Percentiles rank a stretch among this genome's conserved stretches.
Evolutionary conservation across 2,113 vertebrate species (phyloP).

Genomic region (Salvelinus fontinalis): DNA sequence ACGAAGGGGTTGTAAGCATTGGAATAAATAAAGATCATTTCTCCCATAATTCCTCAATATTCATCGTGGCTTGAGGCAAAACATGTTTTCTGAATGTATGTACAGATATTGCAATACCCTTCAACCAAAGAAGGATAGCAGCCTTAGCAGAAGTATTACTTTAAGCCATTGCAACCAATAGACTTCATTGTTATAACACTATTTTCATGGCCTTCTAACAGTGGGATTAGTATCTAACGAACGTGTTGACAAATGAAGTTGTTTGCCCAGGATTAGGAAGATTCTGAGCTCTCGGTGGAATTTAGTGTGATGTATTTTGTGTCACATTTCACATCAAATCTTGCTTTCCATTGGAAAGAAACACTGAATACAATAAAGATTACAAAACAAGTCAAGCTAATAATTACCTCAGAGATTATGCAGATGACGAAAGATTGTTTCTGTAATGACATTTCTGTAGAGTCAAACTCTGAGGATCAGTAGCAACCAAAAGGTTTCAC

Average conservation of each 20-base stretch:
- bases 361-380: constrained; percentile 63
- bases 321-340: constrained; percentile 59
- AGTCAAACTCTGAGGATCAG: constrained; percentile 59
- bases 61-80: background rate
- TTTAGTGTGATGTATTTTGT: constrained; percentile 72
- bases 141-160: background rate
- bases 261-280: constrained; percentile 72
- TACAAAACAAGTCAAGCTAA: constrained; percentile 70
- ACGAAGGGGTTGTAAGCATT: constrained; percentile 56
- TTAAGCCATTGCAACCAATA: background rate
- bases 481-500: constrained; percentile 42
- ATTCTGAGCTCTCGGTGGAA: constrained; percentile 71
- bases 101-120: background rate
- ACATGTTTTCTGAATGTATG: background rate
- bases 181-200: constrained; percentile 12
- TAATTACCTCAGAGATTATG: constrained; percentile 78
- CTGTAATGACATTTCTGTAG: constrained; percentile 57
- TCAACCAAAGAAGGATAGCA: background rate
- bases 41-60: constrained; percentile 14
- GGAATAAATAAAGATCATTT: constrained; percentile 44
- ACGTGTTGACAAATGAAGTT: constrained; percentile 71
- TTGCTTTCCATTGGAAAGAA: constrained; percentile 50
- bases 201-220: constrained; percentile 17
- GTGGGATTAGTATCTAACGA: constrained; percentile 51
- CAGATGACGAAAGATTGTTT: constrained; percentile 70